Percentiles rank a stretch among this genome's conserved stretches.
Conservation (phyloP, 2,888 invertebrate genomes). For the Apeira syringaria region DNA sequence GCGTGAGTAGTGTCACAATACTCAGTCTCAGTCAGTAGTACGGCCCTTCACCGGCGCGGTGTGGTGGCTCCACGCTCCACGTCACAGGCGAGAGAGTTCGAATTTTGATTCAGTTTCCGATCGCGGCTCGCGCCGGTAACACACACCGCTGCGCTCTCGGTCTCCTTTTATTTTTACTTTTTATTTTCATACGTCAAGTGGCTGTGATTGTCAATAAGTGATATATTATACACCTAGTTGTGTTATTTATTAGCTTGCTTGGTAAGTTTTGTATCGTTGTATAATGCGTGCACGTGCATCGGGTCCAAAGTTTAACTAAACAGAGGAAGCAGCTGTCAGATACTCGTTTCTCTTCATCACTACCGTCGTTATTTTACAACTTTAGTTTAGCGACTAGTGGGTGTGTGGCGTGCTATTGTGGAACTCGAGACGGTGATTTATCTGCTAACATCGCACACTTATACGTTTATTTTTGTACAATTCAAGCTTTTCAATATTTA, state of each 20-base stretch:
- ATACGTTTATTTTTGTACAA: no score
- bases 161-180: constrained; percentile 35
- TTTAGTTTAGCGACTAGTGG: constrained; percentile 1
- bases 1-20: constrained; percentile 1
- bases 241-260: constrained; percentile 30
- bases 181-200: constrained; percentile 40
- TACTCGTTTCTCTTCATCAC: constrained; percentile 19
- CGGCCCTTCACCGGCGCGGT: constrained; percentile 13
- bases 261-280: constrained; percentile 41
- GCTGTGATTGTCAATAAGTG: constrained; percentile 60
- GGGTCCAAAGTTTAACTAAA: constrained; percentile 23
- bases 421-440: not conserved
- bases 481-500: no score
- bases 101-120: constrained; percentile 55
- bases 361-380: constrained; percentile 17
- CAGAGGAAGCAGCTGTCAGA: constrained; percentile 20
- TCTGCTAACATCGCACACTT: no score
- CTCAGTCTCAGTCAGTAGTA: constrained; percentile 5
- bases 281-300: constrained; percentile 36
- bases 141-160: constrained; percentile 37
- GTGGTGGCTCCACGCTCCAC: constrained; percentile 7
- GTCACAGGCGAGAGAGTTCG: constrained; percentile 32
- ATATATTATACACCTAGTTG: constrained; percentile 51
- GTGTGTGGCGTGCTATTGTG: not conserved
- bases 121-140: constrained; percentile 52